Percentiles rank a stretch among this genome's conserved stretches.
phyloP scores from a whole-genome alignment of 2,113 vertebrate species.

The Cyphomyrus plagiostoma region DNA sequence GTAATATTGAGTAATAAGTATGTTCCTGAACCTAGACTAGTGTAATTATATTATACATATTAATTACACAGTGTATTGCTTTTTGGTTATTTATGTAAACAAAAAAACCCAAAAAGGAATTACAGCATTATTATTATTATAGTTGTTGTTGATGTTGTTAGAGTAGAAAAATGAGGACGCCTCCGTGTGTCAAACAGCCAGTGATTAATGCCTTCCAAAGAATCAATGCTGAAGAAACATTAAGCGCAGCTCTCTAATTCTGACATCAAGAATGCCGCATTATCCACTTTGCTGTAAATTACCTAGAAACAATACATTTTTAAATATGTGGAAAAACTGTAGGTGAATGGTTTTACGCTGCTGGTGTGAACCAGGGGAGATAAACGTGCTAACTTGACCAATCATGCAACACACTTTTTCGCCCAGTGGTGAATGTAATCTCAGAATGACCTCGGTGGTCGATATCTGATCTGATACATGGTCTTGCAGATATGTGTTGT shows the following conservation, averaged over 20 bases:
- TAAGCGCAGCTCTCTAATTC: background rate
- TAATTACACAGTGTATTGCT: constrained; percentile 12
- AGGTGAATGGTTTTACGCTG: background rate
- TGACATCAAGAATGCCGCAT: background rate
- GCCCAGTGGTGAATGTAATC: background rate
- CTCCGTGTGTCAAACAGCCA: background rate
- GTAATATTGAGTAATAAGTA: background rate
- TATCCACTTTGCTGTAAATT: background rate
- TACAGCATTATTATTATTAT: background rate
- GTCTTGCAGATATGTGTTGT: background rate
- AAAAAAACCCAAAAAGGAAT: background rate
- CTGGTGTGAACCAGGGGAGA: background rate
- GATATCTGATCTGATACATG: constrained; percentile 18
- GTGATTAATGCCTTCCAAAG: background rate
- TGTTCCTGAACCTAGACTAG: background rate
- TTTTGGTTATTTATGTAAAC: background rate
- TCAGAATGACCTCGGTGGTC: background rate
- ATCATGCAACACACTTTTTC: background rate
- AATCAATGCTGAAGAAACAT: background rate
- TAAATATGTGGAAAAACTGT: background rate
- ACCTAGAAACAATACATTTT: background rate
- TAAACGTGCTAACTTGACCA: background rate
- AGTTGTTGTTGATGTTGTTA: background rate
- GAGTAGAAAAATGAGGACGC: background rate
- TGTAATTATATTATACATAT: background rate